A percentile compares a stretch with the other conserved stretches of the same genome.
These are phyloP conservation scores for Choloepus didactylus DNA, from an alignment of 2,797 vertebrate species.

Conservation along the genomic window DNA sequence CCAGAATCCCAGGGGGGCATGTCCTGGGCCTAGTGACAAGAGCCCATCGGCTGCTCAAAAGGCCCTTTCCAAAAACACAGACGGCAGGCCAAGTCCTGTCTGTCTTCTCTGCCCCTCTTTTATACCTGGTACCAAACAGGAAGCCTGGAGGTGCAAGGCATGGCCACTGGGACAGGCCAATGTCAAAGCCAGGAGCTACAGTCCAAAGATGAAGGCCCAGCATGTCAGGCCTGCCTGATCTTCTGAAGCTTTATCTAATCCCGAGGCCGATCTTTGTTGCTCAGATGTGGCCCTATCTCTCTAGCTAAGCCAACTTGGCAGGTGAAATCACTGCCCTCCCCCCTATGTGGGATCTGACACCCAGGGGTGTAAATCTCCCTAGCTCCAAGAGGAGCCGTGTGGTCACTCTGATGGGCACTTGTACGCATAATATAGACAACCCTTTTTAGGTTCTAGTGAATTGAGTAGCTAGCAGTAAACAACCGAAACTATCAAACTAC, in stretches of 20 bases:
- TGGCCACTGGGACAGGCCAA: conserved; percentile 38
- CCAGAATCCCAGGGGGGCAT: conserved; percentile 67
- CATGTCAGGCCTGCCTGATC: background rate
- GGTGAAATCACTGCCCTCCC: no score
- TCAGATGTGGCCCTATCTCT: no score
- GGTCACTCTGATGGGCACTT: no score
- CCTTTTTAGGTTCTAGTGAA: no score
- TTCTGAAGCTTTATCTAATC: background rate
- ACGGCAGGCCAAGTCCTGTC: background rate
- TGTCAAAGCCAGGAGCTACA: conserved; percentile 35
- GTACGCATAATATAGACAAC: no score
- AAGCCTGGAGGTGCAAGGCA: background rate
- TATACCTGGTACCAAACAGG: conserved; percentile 57
- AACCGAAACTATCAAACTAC: no score
- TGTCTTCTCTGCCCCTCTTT: conserved; percentile 24
- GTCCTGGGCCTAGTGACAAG: conserved; percentile 66
- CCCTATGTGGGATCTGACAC: no score
- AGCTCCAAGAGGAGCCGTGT: no score
- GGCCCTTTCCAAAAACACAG: conserved; percentile 73
- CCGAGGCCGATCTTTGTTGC: no score
- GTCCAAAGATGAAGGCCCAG: conserved; percentile 11
- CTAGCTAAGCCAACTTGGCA: no score
- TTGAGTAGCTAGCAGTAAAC: no score
- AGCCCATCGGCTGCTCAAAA: conserved; percentile 69
- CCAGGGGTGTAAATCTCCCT: no score